Evolutionary conservation across 53 echinoderm and acorn worm genomes (phyloP).

Genomic region (Crossaster papposus): DNA sequence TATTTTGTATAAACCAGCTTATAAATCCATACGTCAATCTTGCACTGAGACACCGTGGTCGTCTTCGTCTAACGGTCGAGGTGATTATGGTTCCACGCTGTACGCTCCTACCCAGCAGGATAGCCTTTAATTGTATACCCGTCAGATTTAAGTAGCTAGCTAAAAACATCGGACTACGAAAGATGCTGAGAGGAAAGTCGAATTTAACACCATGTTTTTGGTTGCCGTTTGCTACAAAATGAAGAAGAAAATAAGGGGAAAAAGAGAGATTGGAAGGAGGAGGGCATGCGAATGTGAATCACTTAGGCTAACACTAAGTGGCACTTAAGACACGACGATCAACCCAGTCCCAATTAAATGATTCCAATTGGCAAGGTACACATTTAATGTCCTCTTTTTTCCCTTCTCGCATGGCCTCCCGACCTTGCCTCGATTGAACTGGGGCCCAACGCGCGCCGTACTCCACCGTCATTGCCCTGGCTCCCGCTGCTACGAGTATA

Average conservation of each 20-base stretch:
- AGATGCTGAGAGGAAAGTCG: background rate
- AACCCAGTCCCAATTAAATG: constrained; percentile 59
- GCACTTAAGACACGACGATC: constrained; percentile 60
- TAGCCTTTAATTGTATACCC: constrained; percentile 26
- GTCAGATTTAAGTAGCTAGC: constrained; percentile 32
- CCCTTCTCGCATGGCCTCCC: constrained; percentile 51
- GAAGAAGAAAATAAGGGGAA: background rate
- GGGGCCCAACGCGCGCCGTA: background rate
- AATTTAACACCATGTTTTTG: background rate
- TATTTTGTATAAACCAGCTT: background rate
- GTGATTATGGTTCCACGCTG: background rate
- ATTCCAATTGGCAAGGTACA: constrained; percentile 65
- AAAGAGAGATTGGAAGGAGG: background rate
- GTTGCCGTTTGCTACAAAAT: constrained; percentile 11
- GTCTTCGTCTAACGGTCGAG: background rate
- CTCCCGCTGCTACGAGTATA: constrained; percentile 3
- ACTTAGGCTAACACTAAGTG: constrained; percentile 57
- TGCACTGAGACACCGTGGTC: background rate
- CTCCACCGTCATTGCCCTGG: constrained; percentile 4
- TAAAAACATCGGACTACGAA: background rate
- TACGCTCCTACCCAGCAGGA: constrained; percentile 8
- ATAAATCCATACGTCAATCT: background rate
- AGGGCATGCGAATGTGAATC: constrained; percentile 44
- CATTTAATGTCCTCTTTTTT: constrained; percentile 56
- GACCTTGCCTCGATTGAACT: constrained; percentile 45